Evolutionary conservation across 2,888 invertebrate species (phyloP).

Genomic region (Antitype chi): DNA sequence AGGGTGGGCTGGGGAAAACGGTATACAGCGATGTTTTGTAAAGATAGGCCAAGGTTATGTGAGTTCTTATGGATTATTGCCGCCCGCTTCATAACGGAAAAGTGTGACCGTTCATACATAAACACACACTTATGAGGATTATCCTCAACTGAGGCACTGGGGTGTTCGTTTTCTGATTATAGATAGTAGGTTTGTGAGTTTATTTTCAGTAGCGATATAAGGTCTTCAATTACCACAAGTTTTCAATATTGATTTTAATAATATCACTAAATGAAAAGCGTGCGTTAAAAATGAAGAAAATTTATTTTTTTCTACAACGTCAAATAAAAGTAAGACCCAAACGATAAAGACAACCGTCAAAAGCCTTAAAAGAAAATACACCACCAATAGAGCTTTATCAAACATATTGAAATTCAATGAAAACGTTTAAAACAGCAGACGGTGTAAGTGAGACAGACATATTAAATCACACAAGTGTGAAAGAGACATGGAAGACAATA

Average conservation of each 20-base stretch:
- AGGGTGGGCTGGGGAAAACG: constrained; percentile 52
- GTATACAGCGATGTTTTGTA: constrained; percentile 41
- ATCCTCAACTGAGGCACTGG: constrained; percentile 24
- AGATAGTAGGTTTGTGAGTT: background rate
- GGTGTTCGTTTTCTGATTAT: constrained; percentile 18
- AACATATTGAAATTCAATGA: constrained; percentile 52
- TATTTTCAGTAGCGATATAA: background rate
- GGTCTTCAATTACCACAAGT: background rate
- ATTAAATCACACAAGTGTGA: constrained; percentile 38
- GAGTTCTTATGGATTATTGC: constrained; percentile 59
- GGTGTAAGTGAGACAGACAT: constrained; percentile 21
- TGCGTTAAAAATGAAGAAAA: background rate
- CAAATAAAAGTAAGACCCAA: background rate
- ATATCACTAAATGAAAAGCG: background rate
- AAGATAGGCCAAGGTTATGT: constrained; percentile 58
- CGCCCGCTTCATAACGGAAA: constrained; percentile 50
- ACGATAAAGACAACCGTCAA: background rate
- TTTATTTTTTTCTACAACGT: background rate
- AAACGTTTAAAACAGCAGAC: constrained; percentile 40
- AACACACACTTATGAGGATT: constrained; percentile 57
- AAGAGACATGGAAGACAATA: constrained; percentile 64
- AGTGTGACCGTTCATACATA: constrained; percentile 58
- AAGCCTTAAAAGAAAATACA: background rate
- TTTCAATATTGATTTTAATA: background rate
- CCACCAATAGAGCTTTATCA: constrained; percentile 22